Percentiles rank a stretch among this genome's conserved stretches.
These are phyloP conservation scores for Bos javanicus DNA, from an alignment of 2,113 vertebrate genomes.

Conservation along the genomic window DNA sequence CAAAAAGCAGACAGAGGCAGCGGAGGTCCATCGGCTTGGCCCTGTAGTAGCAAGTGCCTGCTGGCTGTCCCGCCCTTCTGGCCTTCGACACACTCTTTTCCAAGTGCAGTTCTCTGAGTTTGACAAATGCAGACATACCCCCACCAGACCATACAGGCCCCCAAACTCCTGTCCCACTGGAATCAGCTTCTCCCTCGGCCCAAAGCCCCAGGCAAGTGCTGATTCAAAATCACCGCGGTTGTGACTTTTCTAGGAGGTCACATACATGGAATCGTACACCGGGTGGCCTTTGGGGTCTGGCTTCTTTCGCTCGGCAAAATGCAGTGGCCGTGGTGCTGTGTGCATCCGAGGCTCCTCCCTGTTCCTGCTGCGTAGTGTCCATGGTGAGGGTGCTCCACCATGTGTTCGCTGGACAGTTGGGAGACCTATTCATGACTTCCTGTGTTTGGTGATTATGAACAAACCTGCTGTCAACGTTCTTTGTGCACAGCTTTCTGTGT, in stretches of 20 bases:
- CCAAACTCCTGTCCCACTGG: not conserved
- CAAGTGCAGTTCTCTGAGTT: not conserved
- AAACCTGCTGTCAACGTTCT: not conserved
- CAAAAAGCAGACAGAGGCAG: too few relatives aligned
- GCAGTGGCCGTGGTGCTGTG: not conserved
- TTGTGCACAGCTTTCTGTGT: too few relatives aligned
- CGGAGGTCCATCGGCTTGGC: too few relatives aligned
- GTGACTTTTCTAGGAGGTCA: too few relatives aligned
- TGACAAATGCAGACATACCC: accelerated
- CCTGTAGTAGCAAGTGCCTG: not conserved
- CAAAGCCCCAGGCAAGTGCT: not conserved
- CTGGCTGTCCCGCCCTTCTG: not conserved
- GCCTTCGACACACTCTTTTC: not conserved
- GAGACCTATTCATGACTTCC: not conserved
- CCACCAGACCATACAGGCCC: not conserved
- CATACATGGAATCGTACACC: accelerated
- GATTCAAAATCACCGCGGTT: too few relatives aligned
- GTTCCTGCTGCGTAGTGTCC: accelerated
- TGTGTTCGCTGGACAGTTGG: not conserved
- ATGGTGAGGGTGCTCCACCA: too few relatives aligned
- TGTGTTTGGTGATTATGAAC: not conserved
- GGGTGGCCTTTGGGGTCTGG: not conserved
- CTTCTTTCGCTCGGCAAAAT: accelerated
- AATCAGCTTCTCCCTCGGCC: not conserved
- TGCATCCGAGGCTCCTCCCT: not conserved